Conservation (phyloP, 2,113 vertebrate genomes). For the Corythaeola cristata region DNA sequence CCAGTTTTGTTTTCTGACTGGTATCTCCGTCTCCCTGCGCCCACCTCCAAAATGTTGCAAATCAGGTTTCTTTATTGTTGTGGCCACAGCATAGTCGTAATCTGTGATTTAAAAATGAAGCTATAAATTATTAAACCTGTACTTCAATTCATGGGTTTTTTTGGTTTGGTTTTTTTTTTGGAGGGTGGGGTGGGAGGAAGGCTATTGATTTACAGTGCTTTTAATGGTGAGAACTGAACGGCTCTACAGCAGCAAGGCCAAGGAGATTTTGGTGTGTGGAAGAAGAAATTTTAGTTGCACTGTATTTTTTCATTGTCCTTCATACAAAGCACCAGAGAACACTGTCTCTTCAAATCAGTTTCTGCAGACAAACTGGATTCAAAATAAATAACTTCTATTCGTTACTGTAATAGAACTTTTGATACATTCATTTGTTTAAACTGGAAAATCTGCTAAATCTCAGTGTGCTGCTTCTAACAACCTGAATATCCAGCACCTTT, state of each 20-base stretch:
- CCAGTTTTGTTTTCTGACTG: not conserved
- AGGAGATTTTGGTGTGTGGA: not conserved
- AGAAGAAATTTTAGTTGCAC: not conserved
- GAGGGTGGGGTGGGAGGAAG: accelerated
- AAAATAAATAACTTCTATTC: slow-evolving; percentile 32
- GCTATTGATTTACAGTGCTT: not conserved
- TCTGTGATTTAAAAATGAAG: slow-evolving; percentile 17
- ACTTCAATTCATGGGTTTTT: too few species aligned
- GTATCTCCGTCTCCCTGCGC: not conserved
- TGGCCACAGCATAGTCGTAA: not conserved
- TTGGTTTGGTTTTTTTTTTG: not conserved
- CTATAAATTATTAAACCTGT: not conserved
- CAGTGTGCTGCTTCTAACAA: not conserved
- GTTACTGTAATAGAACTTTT: not conserved
- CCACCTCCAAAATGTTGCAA: not conserved
- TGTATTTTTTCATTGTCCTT: not conserved
- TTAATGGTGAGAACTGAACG: not conserved
- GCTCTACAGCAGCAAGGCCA: not conserved
- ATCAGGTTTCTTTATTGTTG: not conserved
- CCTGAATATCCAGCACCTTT: not conserved
- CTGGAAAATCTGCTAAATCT: not conserved
- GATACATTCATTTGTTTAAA: slow-evolving; percentile 38
- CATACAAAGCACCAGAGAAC: not conserved
- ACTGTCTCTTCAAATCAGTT: slow-evolving; percentile 2
- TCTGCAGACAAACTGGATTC: not conserved